These are phyloP conservation scores for Sylvilagus bachmani DNA, from an alignment of 2,113 vertebrate genomes.

Conservation along the genomic window DNA sequence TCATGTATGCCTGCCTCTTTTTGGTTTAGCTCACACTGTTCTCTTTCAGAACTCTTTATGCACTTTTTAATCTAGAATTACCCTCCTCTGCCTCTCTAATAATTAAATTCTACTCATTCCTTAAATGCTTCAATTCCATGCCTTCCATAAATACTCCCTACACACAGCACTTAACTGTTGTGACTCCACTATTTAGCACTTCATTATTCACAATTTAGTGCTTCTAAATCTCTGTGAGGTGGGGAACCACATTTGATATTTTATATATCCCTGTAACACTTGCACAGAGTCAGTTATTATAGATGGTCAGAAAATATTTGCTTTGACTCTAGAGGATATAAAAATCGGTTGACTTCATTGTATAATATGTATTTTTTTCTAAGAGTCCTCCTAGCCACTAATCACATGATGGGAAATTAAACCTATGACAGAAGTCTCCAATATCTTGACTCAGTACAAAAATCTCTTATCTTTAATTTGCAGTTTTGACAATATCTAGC, in stretches of 20 bases:
- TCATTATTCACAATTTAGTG: constrained; percentile 24
- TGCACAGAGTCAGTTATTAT: constrained; percentile 27
- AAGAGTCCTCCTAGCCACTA: constrained; percentile 11
- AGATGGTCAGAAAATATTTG: constrained; percentile 32
- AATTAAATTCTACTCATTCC: constrained; percentile 22
- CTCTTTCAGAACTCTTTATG: background rate
- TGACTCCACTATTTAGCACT: constrained; percentile 25
- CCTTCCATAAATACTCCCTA: constrained; percentile 41
- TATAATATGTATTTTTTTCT: constrained; percentile 25
- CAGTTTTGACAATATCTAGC: constrained; percentile 8
- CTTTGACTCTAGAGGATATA: constrained; percentile 40
- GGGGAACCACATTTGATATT: constrained; percentile 54
- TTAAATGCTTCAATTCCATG: constrained; percentile 55
- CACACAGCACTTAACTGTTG: constrained; percentile 24
- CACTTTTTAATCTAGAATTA: background rate
- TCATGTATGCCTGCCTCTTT: background rate
- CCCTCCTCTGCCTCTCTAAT: constrained; percentile 3
- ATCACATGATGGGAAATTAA: constrained; percentile 46
- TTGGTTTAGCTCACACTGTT: constrained; percentile 14
- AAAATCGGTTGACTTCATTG: constrained; percentile 40
- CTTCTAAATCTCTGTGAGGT: constrained; percentile 42
- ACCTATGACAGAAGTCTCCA: constrained; percentile 48
- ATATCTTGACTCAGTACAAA: constrained; percentile 45
- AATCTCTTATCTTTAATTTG: constrained; percentile 45
- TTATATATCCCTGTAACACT: constrained; percentile 16